Base-by-base conservation (phyloP, 2,888 invertebrate species). In the Dicycla oo region DNA sequence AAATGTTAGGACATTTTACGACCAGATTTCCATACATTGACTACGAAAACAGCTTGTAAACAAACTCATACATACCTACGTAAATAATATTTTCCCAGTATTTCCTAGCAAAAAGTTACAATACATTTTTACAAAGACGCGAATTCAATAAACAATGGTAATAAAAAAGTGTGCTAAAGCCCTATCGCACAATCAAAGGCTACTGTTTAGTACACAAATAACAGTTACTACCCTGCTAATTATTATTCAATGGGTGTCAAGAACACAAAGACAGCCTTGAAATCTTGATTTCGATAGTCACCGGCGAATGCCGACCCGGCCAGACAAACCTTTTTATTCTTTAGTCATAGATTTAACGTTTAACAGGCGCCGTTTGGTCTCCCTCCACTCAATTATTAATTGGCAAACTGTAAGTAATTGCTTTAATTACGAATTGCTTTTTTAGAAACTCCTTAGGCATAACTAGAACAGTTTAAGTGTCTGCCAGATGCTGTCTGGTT, bases 211-310 rank as follows among this genome's bases (percentile, higher is more conserved):
- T 68, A 63, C 63, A 69, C 63, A 69, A 78, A 77, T 80, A 62
- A 66, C 54, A 78, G 73, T 71, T 75, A 75, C 74, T 80, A 75
- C 70, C 79, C 74, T 74, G 83, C 84, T 89, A 88, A 90, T 90
- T 90, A 86, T 84, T 86, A 90, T 88, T 88, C 87, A 87, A 92
- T 88, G 84, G 87, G 82, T 92, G 92, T 93, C 92, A 91, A 92
- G 92, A 91, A 81, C 91, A 86, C 84, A 78, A 80, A 78, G 60
- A 60, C 74, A 86, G 80, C 93, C 93, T 92, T 93, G 91, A 87
- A 88, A 88, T 88, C 87, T 85, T 89, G 88, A 91, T 91, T 89
- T 88, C 89, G 85, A 87, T 86, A 87, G 81, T 76, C 74, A 67
- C 74, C 65, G 69, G 74, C 77, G 47, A 68, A 34, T 51, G 65